phyloP scores from a whole-genome alignment of 2,797 vertebrate genomes.

The Furcifer pardalis region DNA sequence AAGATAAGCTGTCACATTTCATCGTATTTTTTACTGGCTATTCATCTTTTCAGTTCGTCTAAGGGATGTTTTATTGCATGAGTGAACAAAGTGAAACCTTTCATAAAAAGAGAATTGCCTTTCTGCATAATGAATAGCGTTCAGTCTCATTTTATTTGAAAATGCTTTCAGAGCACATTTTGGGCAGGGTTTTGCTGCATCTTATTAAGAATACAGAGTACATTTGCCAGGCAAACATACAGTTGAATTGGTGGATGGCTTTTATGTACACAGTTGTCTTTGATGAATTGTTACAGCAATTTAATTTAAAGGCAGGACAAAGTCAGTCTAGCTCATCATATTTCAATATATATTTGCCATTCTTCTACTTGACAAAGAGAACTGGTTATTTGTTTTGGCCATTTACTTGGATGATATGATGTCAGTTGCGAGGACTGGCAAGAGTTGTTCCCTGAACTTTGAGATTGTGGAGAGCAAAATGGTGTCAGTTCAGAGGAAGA shows the following conservation, averaged over 20 bases:
- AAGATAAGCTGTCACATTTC: slow-evolving; percentile 31
- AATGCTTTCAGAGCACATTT: not conserved
- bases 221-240: not conserved
- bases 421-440: not conserved
- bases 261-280: slow-evolving; percentile 2
- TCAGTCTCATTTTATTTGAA: slow-evolving; percentile 22
- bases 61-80: slow-evolving; percentile 10
- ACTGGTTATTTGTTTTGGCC: not conserved
- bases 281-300: slow-evolving; percentile 11
- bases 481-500: not conserved
- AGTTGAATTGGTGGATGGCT: not conserved
- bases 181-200: not conserved
- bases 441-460: not conserved
- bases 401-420: not conserved
- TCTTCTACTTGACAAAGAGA: not conserved
- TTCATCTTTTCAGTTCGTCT: not conserved
- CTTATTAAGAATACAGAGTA: not conserved
- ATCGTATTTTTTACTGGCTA: not conserved
- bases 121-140: slow-evolving; percentile 5
- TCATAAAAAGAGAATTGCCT: not conserved
- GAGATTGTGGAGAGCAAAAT: too few species aligned
- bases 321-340: not conserved
- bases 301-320: slow-evolving; percentile 1
- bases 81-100: slow-evolving; percentile 30
- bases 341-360: not conserved